Conservation (phyloP, 2,797 vertebrate genomes). For the Cuniculus paca region DNA sequence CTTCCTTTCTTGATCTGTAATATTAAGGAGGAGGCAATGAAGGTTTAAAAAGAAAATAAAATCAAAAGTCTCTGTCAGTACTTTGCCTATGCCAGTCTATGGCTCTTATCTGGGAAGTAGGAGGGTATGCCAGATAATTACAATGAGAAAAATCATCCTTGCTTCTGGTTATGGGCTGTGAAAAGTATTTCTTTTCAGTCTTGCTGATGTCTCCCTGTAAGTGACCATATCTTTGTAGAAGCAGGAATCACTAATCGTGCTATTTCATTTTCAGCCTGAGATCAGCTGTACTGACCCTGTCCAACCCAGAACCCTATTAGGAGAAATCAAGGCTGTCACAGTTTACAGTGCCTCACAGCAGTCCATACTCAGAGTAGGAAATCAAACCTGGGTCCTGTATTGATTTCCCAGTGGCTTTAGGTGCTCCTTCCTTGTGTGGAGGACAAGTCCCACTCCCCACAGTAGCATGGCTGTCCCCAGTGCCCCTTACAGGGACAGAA, state of each 20-base stretch:
- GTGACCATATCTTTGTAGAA: neutral
- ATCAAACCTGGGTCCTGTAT: neutral
- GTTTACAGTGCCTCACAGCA: too few relatives aligned
- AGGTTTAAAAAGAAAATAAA: neutral
- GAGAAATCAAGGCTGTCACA: neutral
- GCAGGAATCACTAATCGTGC: fast-evolving
- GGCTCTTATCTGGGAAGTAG: neutral
- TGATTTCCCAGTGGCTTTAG: neutral
- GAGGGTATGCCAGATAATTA: neutral
- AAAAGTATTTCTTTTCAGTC: neutral
- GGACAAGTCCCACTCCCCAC: too few relatives aligned
- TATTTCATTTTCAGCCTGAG: neutral
- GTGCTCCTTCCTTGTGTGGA: neutral
- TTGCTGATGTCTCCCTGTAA: neutral
- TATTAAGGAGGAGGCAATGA: neutral
- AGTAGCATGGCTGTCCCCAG: neutral
- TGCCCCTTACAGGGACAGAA: neutral
- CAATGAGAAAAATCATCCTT: too few relatives aligned
- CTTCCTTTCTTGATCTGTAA: neutral
- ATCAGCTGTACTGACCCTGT: neutral
- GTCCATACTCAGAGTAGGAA: neutral
- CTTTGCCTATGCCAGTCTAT: neutral
- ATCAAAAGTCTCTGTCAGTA: neutral
- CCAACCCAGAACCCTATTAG: neutral
- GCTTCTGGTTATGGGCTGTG: neutral